Evolutionary conservation across 2,113 vertebrate species (phyloP), one percentile per base, ranked within the genome.

Genomic region (Nothoprocta perdicaria): DNA sequence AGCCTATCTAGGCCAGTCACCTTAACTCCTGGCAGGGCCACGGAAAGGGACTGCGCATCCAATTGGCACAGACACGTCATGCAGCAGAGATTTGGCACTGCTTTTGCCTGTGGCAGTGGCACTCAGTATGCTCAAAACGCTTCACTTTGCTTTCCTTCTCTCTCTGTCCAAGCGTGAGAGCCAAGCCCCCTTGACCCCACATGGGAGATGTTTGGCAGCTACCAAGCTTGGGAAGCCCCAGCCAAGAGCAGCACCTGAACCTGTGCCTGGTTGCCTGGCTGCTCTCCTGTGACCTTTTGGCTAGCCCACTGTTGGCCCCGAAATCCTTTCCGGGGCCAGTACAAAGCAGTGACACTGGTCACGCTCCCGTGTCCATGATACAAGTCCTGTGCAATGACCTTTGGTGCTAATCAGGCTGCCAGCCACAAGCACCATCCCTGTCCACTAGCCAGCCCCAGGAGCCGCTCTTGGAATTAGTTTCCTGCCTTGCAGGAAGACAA

Each of bases 231-330:
- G 80, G 48, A 57, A 66, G 38, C 35, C 63, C 62, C 66, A 41
- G 80, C 89, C 86, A 87, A 63, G 53, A 80, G 92, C 81, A 79
- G 68, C 63, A 57, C 7, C 50, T 41, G 60, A 72, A 40, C n/a
- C 58, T 17, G 19, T 75, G 62, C 58, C 86, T 40, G 24, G 29
- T 7, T 26, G 26, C 43, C 92, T 77, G 76, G 71, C 60, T 77
- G 35, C 69, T 71, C 35, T 65, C 22, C 82, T 77, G 1, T n/a
- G 62, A 1, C 29, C n/a, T 27, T 3, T 26, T 75, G 60, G 67
- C 43, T 52, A 10, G 7, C 38, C 48, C 17, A 1, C 24, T 31
- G 26, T 21, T 8, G 35, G 60, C 40, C 22, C 35, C n/a, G 46
- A 87, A 48, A 63, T 52, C 33, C 41, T 50, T 26, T 19, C 4